Evolutionary conservation across 2,113 vertebrate genomes (phyloP).

Genomic region (Psilopogon haemacephalus): DNA sequence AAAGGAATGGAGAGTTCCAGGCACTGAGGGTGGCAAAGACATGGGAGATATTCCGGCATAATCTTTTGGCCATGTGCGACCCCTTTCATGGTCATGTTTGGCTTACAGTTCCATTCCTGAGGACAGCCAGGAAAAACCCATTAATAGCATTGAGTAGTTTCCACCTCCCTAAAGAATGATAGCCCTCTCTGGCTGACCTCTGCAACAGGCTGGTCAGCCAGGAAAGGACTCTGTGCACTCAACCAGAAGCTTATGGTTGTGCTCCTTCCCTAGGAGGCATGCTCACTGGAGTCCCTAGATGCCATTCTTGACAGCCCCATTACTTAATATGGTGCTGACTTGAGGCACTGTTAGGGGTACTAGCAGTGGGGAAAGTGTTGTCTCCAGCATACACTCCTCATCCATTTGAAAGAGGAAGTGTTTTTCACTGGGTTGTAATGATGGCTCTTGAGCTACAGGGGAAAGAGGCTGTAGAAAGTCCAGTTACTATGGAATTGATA

Average conservation of each 20-base stretch:
- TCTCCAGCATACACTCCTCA: neutral
- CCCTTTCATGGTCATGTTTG: conserved; percentile 57
- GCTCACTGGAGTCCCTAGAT: conserved; percentile 36
- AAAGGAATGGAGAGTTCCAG: neutral
- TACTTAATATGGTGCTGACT: conserved; percentile 57
- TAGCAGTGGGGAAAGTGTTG: neutral
- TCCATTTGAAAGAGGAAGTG: neutral
- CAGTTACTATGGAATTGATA: neutral
- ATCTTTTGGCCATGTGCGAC: conserved; percentile 17
- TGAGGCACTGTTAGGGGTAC: neutral
- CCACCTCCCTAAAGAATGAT: conserved; percentile 58
- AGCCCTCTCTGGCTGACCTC: conserved; percentile 61
- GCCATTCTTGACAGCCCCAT: conserved; percentile 14
- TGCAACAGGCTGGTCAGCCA: conserved; percentile 29
- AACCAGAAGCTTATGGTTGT: neutral
- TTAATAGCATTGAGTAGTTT: conserved; percentile 34
- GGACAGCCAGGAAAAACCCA: conserved; percentile 59
- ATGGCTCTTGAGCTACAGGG: neutral
- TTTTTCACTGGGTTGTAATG: neutral
- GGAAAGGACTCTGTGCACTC: neutral
- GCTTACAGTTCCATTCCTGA: conserved; percentile 47
- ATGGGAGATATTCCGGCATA: neutral
- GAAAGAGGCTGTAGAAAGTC: neutral
- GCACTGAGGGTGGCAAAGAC: neutral
- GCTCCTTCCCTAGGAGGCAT: conserved; percentile 13